Evolutionary conservation across 2,797 vertebrate genomes (phyloP), one percentile per base, ranked within the genome.

Genomic region (Chanos chanos): DNA sequence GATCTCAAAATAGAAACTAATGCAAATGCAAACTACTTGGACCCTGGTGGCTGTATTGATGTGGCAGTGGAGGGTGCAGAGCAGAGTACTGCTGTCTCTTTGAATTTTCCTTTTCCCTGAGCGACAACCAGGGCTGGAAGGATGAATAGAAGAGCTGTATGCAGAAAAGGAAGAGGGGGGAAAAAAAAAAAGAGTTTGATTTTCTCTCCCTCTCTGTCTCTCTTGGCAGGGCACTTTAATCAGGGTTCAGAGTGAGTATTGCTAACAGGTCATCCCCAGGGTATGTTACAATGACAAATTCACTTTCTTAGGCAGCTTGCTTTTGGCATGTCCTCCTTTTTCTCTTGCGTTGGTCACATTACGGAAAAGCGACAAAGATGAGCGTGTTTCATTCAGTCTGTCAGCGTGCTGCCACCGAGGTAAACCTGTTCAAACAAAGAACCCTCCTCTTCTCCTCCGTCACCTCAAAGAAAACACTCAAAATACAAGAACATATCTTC

Each of bases 241-340:
- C 78, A 84, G 71, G 70, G 65, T 68, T 78, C 70, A 67, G 75
- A 77, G 74, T 73, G 80, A 82, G 50, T 71, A 70, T 73, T 77
- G 78, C 78, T 79, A 77, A 71, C 78, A 65, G 68, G 68, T 64
- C 70, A 34, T 80, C 79, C 81, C 77, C 70, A 55, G 79, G 78
- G 81, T 50, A 68, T 13, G 66, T 50, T 70, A 27, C 7, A 68
- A 61, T 78, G 74, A 70, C 72, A 80, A 65, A 68, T 77, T 77
- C 67, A 57, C 75, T 80, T 80, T 78, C n/a, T n/a, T 71, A 74
- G 76, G 76, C 68, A 6, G n/a, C 24, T 28, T 61, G 18, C 57
- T 28, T 16, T 44, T n/a, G n/a, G n/a, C n/a, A n/a, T n/a, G n/a
- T n/a, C n/a, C n/a, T n/a, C n/a, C n/a, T n/a, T n/a, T n/a, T n/a